Conservation (phyloP, 2,888 invertebrate genomes). For the Dorcus parallelipipedus region DNA sequence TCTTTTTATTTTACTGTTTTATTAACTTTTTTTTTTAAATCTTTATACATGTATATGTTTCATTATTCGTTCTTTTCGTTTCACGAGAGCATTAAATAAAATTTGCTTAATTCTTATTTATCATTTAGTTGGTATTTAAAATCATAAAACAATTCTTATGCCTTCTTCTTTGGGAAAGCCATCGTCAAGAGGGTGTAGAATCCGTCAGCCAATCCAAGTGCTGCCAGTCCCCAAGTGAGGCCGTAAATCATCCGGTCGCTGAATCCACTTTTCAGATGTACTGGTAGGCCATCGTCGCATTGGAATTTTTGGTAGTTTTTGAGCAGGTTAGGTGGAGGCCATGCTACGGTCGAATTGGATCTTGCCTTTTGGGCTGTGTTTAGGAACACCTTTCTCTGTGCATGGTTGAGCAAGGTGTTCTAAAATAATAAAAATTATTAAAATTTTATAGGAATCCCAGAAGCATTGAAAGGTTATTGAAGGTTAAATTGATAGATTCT, state of each 20-base stretch:
- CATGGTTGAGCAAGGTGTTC: conserved; percentile 10
- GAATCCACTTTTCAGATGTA: conserved; percentile 23
- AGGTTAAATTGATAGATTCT: too few relatives aligned
- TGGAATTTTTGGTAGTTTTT: conserved; percentile 23
- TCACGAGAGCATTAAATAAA: too few relatives aligned
- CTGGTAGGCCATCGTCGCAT: conserved; percentile 22
- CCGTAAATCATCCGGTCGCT: conserved; percentile 18
- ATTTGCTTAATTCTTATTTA: neutral
- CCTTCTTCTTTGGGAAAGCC: conserved; percentile 23
- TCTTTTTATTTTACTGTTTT: too few relatives aligned
- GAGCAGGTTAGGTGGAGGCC: conserved; percentile 21
- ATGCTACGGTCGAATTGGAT: conserved; percentile 17
- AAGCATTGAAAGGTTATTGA: too few relatives aligned
- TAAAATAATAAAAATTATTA: neutral
- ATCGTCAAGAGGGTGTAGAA: conserved; percentile 19
- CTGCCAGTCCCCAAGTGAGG: conserved; percentile 16
- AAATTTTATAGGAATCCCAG: too few relatives aligned
- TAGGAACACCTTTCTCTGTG: conserved; percentile 10
- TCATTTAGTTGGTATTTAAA: neutral
- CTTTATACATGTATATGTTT: too few relatives aligned
- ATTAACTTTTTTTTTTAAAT: too few relatives aligned
- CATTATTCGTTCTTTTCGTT: too few relatives aligned
- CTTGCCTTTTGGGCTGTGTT: conserved; percentile 18
- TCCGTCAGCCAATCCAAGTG: conserved; percentile 22
- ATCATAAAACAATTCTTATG: neutral